These are phyloP conservation scores for Myoxocephalus aenaeus DNA, from an alignment of 2,797 vertebrate species.

Conservation along the genomic window DNA sequence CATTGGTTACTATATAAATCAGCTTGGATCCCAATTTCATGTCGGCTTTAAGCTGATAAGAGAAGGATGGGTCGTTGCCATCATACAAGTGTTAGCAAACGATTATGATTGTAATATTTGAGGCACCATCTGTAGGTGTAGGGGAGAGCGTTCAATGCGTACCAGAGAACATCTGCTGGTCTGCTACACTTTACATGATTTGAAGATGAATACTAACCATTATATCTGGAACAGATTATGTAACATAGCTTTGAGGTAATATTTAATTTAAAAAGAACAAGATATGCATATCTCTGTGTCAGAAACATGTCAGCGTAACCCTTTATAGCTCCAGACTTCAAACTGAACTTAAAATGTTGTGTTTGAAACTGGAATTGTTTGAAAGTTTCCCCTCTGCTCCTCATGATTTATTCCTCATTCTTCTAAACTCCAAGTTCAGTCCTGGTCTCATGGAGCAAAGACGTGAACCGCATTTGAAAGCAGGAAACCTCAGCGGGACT, in stretches of 20 bases:
- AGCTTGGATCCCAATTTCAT: not conserved
- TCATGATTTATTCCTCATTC: constrained; percentile 11
- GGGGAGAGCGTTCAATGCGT: not conserved
- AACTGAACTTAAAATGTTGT: not conserved
- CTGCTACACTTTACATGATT: not conserved
- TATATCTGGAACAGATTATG: not conserved
- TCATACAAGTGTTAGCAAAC: not conserved
- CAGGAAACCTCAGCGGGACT: constrained; percentile 12
- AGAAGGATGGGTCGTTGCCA: not conserved
- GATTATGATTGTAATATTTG: not conserved
- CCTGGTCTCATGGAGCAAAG: not conserved
- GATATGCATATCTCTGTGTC: not conserved
- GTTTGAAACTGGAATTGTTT: constrained; percentile 2
- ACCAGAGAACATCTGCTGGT: not conserved
- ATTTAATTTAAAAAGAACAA: constrained; percentile 10
- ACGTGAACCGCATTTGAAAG: constrained; percentile 1
- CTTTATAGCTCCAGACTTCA: not conserved
- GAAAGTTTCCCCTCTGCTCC: not conserved
- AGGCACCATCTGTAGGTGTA: not conserved
- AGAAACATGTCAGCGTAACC: not conserved
- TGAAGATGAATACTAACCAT: not conserved
- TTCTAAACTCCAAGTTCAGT: not conserved
- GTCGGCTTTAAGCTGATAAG: not conserved
- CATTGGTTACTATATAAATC: not conserved
- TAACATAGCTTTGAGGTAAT: not conserved